Conservation (phyloP, 2,797 vertebrate genomes). For the Alectoris magna region DNA sequence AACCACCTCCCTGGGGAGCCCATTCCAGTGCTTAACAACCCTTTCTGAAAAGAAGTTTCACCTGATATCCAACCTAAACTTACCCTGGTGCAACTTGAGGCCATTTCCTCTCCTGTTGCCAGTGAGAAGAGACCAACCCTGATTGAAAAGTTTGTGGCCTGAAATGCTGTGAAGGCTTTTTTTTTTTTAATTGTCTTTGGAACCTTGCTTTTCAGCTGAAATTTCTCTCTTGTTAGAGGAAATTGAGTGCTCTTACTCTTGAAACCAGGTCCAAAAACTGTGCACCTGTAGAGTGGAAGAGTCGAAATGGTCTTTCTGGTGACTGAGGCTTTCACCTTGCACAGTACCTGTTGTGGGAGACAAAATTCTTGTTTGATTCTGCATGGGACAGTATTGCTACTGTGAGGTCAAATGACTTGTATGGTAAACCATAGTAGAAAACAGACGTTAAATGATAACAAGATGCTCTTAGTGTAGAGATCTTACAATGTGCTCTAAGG, state of each 20-base stretch:
- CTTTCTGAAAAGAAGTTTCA: no score
- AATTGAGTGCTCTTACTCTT: background rate
- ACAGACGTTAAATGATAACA: background rate
- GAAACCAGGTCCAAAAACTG: background rate
- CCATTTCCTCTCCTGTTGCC: no score
- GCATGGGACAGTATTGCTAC: background rate
- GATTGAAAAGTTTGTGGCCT: background rate
- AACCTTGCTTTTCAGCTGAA: background rate
- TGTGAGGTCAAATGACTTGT: background rate
- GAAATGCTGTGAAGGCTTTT: background rate
- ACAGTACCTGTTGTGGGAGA: background rate
- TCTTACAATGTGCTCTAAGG: background rate
- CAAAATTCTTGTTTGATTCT: background rate
- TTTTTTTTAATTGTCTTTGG: background rate
- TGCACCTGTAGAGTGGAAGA: background rate
- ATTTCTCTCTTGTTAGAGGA: background rate
- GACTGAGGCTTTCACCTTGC: background rate
- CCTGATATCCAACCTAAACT: no score
- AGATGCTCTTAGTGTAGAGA: background rate
- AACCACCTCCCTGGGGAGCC: no score
- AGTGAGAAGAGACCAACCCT: no score
- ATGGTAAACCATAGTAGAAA: background rate
- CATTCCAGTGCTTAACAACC: no score
- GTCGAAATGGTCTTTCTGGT: background rate
- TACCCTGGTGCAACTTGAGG: no score